Evolutionary conservation across 2,113 vertebrate genomes (phyloP).

Genomic region (Anolis sagrei): DNA sequence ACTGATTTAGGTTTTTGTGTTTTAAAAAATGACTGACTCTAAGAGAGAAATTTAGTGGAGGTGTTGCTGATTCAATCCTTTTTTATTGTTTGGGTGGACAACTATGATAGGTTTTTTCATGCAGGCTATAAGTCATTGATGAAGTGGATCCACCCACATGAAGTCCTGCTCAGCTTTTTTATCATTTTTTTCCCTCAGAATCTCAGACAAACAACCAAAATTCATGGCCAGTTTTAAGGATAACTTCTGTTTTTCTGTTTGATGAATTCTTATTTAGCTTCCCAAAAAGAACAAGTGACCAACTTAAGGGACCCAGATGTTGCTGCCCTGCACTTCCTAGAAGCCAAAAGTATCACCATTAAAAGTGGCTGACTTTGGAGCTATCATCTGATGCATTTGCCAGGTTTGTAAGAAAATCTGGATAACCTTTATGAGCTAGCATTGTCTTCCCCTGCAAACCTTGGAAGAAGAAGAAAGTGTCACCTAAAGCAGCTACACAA

Average conservation of each 20-base stretch:
- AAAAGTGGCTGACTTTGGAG: too few species aligned
- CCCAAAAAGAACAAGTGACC: background rate
- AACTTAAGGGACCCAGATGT: too few species aligned
- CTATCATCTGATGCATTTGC: too few species aligned
- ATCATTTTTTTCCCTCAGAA: background rate
- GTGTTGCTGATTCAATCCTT: background rate
- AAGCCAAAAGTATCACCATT: too few species aligned
- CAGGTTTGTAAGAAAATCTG: too few species aligned
- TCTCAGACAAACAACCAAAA: background rate
- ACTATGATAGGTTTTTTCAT: background rate
- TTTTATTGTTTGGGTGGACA: background rate
- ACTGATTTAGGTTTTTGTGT: background rate
- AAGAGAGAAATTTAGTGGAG: background rate
- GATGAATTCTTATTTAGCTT: background rate
- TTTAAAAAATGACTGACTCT: background rate
- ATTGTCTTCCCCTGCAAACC: too few species aligned
- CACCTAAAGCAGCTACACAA: too few species aligned
- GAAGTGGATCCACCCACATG: background rate
- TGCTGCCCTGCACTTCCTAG: too few species aligned
- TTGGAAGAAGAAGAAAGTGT: too few species aligned
- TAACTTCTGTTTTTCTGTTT: background rate
- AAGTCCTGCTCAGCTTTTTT: background rate
- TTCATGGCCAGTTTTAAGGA: background rate
- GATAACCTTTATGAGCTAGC: too few species aligned
- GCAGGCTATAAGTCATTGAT: background rate